These are phyloP conservation scores for Rousettus madagascariensis DNA, from an alignment of 2,797 vertebrate species.

Conservation along the genomic window DNA sequence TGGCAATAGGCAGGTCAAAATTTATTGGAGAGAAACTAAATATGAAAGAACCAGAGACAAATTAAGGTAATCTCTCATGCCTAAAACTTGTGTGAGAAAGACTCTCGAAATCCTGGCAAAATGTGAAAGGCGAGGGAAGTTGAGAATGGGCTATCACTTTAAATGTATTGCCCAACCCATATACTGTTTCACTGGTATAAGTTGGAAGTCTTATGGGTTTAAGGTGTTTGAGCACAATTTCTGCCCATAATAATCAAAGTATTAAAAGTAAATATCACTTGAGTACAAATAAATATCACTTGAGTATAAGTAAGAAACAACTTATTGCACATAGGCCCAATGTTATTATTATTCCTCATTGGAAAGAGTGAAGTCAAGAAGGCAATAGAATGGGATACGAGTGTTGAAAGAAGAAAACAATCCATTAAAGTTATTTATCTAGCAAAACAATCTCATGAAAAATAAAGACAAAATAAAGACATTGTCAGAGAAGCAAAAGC, in stretches of 20 bases:
- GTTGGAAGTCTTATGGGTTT: background rate
- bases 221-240: background rate
- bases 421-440: background rate
- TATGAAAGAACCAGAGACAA: background rate
- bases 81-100: background rate
- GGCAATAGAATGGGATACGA: background rate
- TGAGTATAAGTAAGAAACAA: background rate
- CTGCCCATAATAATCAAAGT: background rate
- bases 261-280: background rate
- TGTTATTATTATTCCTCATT: background rate
- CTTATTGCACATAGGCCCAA: background rate
- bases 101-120: background rate
- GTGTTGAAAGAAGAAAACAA: background rate
- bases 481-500: background rate
- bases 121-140: background rate
- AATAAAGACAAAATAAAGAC: background rate
- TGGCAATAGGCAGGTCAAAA: background rate
- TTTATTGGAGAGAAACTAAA: background rate
- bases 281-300: background rate
- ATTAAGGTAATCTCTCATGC: background rate
- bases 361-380: background rate
- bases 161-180: background rate
- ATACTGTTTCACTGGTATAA: background rate
- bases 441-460: background rate
- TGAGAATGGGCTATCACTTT: background rate